Percentiles rank a stretch among this genome's conserved stretches.
Conservation (phyloP, 2,888 invertebrate genomes). For the Rhorus exstirpatorius region DNA sequence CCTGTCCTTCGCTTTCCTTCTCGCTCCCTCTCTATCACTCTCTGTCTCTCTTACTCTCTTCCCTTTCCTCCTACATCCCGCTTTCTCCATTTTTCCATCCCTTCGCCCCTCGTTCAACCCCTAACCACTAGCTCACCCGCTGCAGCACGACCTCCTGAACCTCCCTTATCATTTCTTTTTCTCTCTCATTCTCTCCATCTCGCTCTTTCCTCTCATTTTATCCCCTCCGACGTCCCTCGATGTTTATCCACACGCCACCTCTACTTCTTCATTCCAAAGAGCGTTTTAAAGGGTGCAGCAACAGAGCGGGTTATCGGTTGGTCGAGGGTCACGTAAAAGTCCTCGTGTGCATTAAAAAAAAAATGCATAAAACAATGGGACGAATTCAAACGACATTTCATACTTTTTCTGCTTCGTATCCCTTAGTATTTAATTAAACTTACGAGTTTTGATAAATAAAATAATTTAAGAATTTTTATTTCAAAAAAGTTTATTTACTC, state of each 20-base stretch:
- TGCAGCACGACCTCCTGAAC: slow-evolving; percentile 24
- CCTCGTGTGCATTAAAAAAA: not conserved
- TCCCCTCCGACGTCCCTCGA: slow-evolving; percentile 4
- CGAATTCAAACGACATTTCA: not conserved
- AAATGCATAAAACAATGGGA: not conserved
- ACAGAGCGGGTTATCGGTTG: slow-evolving; percentile 27
- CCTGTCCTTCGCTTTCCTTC: slow-evolving; percentile 73
- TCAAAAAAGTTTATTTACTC: no score
- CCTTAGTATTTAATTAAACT: no score
- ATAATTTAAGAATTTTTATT: no score
- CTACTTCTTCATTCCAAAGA: slow-evolving; percentile 53
- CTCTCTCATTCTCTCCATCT: slow-evolving; percentile 3
- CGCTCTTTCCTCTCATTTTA: slow-evolving; percentile 31
- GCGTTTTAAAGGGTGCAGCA: slow-evolving; percentile 36
- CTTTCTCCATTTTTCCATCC: slow-evolving; percentile 20
- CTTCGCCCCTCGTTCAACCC: slow-evolving; percentile 29
- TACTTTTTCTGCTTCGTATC: not conserved
- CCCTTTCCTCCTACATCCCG: not conserved
- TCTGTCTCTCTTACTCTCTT: not conserved
- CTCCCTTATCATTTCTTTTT: slow-evolving; percentile 30
- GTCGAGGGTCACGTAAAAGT: slow-evolving; percentile 10
- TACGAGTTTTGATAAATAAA: no score
- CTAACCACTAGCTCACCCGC: slow-evolving; percentile 4
- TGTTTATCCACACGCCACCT: slow-evolving; percentile 23
- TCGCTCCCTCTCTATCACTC: slow-evolving; percentile 5